phyloP scores from a whole-genome alignment of 1,140 invertebrate species.

The Cherax destructor region DNA sequence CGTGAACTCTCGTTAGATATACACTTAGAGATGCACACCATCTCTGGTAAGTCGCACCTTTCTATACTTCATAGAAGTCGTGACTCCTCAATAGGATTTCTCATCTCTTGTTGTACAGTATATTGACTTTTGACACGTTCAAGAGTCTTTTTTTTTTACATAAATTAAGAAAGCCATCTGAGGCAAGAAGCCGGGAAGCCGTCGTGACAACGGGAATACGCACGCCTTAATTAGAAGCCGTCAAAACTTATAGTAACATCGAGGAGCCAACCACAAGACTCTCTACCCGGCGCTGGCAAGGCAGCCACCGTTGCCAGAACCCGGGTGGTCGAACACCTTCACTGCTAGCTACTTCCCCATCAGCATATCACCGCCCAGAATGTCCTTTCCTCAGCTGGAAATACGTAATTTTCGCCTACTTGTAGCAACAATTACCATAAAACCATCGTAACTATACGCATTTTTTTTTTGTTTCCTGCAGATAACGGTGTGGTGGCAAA shows the following conservation, averaged over 20 bases:
- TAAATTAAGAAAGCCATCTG: neutral
- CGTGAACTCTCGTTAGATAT: no score
- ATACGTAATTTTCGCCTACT: neutral
- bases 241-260: constrained; percentile 15
- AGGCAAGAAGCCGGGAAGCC: neutral
- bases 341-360: neutral
- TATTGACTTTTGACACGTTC: no score
- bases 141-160: no score
- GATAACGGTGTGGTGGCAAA: neutral
- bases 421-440: neutral
- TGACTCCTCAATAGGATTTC: no score
- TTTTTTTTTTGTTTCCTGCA: neutral
- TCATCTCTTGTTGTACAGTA: no score
- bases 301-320: neutral
- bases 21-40: no score
- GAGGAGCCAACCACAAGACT: constrained; percentile 22
- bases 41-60: no score
- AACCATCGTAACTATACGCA: neutral
- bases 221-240: constrained; percentile 44
- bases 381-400: neutral
- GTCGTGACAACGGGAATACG: constrained; percentile 22
- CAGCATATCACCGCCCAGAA: neutral
- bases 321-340: neutral
- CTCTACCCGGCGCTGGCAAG: constrained; percentile 1
- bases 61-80: no score